These are phyloP conservation scores for Cliona cf. orientalis DNA, from an alignment of 37 sponge, comb jelly and placozoan genomes.

Conservation along the genomic window DNA sequence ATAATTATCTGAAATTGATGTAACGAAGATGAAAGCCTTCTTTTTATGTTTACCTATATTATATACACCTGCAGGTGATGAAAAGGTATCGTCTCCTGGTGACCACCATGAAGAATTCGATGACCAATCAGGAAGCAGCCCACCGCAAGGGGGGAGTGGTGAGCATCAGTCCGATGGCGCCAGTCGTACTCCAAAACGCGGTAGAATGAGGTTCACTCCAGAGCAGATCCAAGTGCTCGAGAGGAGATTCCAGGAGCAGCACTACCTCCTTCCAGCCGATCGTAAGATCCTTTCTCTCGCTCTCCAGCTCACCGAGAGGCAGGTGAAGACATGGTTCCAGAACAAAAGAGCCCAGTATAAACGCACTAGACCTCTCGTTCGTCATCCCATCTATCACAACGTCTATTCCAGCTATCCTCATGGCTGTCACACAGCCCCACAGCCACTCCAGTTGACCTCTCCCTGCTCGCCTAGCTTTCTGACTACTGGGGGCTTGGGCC, in stretches of 20 bases:
- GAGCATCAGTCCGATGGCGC: too few species aligned
- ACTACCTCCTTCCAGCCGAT: slow-evolving; percentile 56
- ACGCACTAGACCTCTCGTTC: slow-evolving; percentile 24
- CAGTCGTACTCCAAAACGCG: slow-evolving; percentile 27
- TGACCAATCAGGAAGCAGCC: too few species aligned
- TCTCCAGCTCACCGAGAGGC: slow-evolving; percentile 50
- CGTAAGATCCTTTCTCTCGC: slow-evolving; percentile 30
- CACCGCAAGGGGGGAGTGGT: too few species aligned
- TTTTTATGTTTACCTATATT: neutral
- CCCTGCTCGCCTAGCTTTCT: neutral
- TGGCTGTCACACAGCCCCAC: too few species aligned
- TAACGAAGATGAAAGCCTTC: neutral
- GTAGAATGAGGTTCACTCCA: slow-evolving; percentile 49
- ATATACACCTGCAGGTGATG: neutral
- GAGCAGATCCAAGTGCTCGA: slow-evolving; percentile 53
- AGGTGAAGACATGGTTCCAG: slow-evolving; percentile 83
- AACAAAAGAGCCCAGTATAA: slow-evolving; percentile 76
- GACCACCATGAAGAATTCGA: too few species aligned
- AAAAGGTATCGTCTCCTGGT: neutral
- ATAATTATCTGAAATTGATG: too few species aligned
- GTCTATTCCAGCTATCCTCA: neutral
- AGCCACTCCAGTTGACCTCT: neutral
- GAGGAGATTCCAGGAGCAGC: slow-evolving; percentile 53
- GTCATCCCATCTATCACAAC: slow-evolving; percentile 15
- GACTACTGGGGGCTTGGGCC: too few species aligned